These are phyloP conservation scores for Lysandra coridon DNA, from an alignment of 2,888 invertebrate species.

Conservation along the genomic window DNA sequence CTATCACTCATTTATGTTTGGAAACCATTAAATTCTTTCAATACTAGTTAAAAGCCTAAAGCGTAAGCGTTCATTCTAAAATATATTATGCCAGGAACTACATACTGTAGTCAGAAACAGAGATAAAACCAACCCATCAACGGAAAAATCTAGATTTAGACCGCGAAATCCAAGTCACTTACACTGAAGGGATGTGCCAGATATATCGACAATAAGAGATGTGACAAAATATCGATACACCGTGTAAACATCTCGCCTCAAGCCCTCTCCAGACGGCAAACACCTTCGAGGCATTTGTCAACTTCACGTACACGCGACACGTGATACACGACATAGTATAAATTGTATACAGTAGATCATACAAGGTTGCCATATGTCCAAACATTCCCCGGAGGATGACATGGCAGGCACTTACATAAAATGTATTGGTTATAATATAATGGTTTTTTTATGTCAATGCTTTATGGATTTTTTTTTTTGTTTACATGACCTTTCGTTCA, in stretches of 20 bases:
- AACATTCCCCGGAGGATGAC: too few species aligned
- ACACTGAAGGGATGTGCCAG: constrained; percentile 2
- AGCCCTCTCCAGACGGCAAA: constrained; percentile 50
- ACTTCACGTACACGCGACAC: constrained; percentile 45
- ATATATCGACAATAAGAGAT: background rate
- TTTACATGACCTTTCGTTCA: too few species aligned
- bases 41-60: too few species aligned
- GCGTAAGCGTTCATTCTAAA: too few species aligned
- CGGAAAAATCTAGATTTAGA: background rate
- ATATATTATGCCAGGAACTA: background rate
- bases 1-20: too few species aligned
- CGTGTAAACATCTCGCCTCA: constrained; percentile 40
- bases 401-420: too few species aligned
- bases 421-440: too few species aligned
- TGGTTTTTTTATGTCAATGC: too few species aligned
- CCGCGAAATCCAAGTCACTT: background rate
- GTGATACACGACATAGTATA: constrained; percentile 10
- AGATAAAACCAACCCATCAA: background rate
- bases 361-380: too few species aligned
- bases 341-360: background rate
- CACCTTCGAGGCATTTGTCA: constrained; percentile 66
- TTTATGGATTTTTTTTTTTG: too few species aligned
- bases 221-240: constrained; percentile 22
- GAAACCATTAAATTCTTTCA: too few species aligned
- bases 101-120: background rate